Base-by-base conservation (phyloP, 2,888 invertebrate genomes). In the Ligdia adustata region DNA sequence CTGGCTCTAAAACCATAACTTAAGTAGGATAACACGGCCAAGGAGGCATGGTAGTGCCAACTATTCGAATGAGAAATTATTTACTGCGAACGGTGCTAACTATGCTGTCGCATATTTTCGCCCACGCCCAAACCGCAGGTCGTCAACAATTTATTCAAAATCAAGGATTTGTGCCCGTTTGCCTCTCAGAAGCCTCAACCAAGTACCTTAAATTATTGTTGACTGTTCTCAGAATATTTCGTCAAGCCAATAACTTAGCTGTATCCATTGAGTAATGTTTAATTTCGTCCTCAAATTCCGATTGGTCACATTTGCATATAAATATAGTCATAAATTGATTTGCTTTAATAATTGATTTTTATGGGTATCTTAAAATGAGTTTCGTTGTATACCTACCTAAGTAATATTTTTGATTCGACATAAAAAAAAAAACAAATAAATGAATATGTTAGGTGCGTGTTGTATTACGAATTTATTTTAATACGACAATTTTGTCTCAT, bases 121-220 rank as follows among this genome's bases (percentile, higher is more conserved):
- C 87, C 88, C 79, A 86, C 88, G 70, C 76, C 76, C 62, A 68
- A 76, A 76, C 64, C 64, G 67, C 73, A 66, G 64, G 65, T 72
- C 73, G 72, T 71, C 74, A 71, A 76, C 79, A 77, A 82, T 79
- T 82, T 81, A 82, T 84, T 76, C 78, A 75, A 79, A 85, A 83
- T 77, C 79, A 82, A 83, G 81, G 78, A 85, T 82, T 75, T 76
- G 76, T 72, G 69, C 69, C 68, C 71, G 70, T 72, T 72, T 64
- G 66, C 67, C 62, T 69, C 55, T 66, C 55, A 50, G 58, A 43
- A 42, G 35, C 38, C 27, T 40, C 46, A 11, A 16, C 64, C 58
- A 56, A 52, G 48, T 48, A 57, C 40, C 45, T 56, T 58, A 67
- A 5, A 65, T 26, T 26, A 57, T 60, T 57, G 24, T 65, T 47